A percentile compares a stretch with the other conserved stretches of the same genome.
Evolutionary conservation across 2,113 vertebrate species (phyloP).

Genomic region (Rhinolophus ferrumequinum): DNA sequence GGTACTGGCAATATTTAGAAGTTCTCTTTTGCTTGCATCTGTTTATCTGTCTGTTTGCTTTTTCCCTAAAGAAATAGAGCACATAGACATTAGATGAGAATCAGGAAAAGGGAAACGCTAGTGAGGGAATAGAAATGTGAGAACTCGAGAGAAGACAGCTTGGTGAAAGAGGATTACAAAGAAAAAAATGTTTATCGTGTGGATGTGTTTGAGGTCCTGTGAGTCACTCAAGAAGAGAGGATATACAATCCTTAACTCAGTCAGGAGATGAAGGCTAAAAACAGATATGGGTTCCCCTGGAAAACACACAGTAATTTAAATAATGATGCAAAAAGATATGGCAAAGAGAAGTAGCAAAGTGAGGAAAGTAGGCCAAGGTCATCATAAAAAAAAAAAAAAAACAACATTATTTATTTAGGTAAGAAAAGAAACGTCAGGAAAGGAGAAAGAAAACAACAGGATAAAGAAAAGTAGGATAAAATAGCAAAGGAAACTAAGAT

Average conservation of each 20-base stretch:
- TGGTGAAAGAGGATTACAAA: neutral
- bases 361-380: neutral
- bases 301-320: neutral
- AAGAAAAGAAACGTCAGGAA: neutral
- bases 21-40: neutral
- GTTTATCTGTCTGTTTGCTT: neutral
- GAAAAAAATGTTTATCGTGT: neutral
- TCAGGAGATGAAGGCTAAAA: neutral
- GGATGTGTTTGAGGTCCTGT: neutral
- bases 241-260: neutral
- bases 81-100: neutral
- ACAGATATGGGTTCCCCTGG: neutral
- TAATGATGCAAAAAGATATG: neutral
- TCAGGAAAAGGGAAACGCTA: neutral
- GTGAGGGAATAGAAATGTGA: neutral
- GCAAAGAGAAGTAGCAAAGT: neutral
- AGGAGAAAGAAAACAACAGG: neutral
- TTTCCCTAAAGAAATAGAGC: neutral
- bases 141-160: neutral
- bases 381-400: neutral
- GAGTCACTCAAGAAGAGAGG: neutral
- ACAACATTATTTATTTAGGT: neutral
- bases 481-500: neutral
- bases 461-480: neutral
- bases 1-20: neutral